These are phyloP conservation scores for Bubo blakistoni DNA, from an alignment of 2,113 vertebrate species.

Conservation along the genomic window DNA sequence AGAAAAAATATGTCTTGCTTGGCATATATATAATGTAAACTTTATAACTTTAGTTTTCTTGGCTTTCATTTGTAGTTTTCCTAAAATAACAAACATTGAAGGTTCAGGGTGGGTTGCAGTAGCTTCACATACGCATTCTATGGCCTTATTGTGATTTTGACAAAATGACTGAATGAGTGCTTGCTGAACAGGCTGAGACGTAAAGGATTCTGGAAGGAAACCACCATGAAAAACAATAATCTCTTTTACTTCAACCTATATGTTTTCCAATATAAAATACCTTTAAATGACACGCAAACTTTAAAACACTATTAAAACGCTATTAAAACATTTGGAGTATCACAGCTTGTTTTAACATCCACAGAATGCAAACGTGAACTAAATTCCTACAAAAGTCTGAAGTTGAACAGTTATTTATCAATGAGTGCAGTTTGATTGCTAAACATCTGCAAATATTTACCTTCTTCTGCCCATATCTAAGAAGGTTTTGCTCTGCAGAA, in stretches of 20 bases:
- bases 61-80: slow-evolving; percentile 79
- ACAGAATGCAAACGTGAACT: neutral
- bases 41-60: slow-evolving; percentile 68
- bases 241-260: neutral
- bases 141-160: slow-evolving; percentile 73
- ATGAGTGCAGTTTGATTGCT: neutral
- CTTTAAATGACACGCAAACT: neutral
- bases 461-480: neutral
- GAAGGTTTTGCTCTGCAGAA: neutral
- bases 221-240: neutral
- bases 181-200: slow-evolving; percentile 67
- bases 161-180: slow-evolving; percentile 77
- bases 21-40: neutral
- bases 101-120: slow-evolving; percentile 15
- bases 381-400: neutral
- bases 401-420: neutral
- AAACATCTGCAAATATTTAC: neutral
- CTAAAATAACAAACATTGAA: slow-evolving; percentile 62
- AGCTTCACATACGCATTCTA: slow-evolving; percentile 56
- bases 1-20: neutral
- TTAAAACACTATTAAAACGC: neutral
- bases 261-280: neutral
- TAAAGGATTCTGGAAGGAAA: slow-evolving; percentile 61
- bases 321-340: neutral
- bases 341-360: neutral